Percentiles rank a stretch among this genome's conserved stretches.
Conservation (phyloP, 92 coral and sea anemone species). For the Porites divaricata region DNA sequence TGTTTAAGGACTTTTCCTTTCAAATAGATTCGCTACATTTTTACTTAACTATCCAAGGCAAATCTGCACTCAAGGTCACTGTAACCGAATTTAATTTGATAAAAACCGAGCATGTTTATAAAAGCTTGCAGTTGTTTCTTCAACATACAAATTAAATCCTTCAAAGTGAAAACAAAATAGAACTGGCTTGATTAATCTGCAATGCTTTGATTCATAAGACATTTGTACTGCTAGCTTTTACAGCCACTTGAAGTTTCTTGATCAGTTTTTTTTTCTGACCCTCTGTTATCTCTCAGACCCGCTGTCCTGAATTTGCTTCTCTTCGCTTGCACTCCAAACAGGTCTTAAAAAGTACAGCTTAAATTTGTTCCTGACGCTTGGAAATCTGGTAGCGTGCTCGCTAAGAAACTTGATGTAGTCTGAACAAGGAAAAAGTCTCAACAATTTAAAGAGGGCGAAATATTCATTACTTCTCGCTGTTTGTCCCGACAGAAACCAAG, state of each 20-base stretch:
- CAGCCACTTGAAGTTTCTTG: background rate
- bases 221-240: background rate
- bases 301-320: background rate
- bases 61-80: conserved; percentile 14
- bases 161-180: background rate
- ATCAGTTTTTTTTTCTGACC: background rate
- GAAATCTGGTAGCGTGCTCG: no score
- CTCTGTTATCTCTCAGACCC: background rate
- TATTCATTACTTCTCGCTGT: no score
- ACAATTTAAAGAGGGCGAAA: no score
- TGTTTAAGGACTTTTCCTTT: background rate
- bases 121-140: background rate
- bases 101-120: background rate
- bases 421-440: no score
- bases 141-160: background rate
- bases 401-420: no score
- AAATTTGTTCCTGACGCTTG: no score
- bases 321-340: no score
- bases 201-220: background rate
- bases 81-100: conserved; percentile 16
- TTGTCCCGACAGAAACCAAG: no score
- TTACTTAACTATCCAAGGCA: background rate
- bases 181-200: background rate
- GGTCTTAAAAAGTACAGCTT: no score
- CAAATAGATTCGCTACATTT: background rate